Evolutionary conservation across 1,140 invertebrate genomes (phyloP).

Genomic region (Hetaerina americana): DNA sequence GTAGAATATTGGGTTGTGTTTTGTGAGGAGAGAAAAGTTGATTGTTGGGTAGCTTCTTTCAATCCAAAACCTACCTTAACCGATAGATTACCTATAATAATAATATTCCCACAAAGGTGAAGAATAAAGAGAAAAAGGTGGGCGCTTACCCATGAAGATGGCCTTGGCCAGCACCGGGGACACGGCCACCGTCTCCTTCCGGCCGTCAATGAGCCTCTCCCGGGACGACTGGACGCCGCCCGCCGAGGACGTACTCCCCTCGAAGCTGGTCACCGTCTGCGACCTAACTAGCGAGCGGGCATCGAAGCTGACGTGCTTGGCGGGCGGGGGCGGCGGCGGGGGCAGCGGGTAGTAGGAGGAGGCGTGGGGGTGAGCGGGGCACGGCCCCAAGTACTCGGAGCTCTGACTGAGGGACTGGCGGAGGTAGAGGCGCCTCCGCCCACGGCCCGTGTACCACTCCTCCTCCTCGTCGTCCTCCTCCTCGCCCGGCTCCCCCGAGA

Average conservation of each 20-base stretch:
- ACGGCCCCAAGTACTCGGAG: conserved; percentile 24
- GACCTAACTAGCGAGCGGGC: conserved; percentile 36
- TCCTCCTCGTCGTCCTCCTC: conserved; percentile 12
- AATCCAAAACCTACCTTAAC: too few relatives aligned
- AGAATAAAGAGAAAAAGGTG: too few relatives aligned
- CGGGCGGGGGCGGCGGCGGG: conserved; percentile 34
- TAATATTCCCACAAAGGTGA: too few relatives aligned
- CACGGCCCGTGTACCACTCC: conserved; percentile 2
- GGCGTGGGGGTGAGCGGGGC: conserved; percentile 30
- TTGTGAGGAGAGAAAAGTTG: too few relatives aligned
- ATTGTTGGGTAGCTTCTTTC: too few relatives aligned
- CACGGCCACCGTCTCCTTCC: conserved; percentile 28
- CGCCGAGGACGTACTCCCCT: conserved; percentile 35
- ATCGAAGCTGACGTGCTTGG: conserved; percentile 82
- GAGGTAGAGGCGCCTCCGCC: conserved; percentile 11
- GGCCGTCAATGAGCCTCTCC: conserved; percentile 51
- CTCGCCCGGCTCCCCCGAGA: background rate
- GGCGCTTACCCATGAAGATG: conserved; percentile 21
- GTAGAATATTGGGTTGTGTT: too few relatives aligned
- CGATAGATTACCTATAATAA: too few relatives aligned
- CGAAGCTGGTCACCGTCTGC: conserved; percentile 68
- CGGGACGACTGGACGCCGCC: conserved; percentile 42
- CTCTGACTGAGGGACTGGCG: conserved; percentile 28
- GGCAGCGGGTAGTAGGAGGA: conserved; percentile 36
- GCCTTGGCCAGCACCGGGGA: conserved; percentile 23